Evolutionary conservation across 92 coral and sea anemone species (phyloP), one percentile per base, ranked within the genome.

Genomic region (Muricea muricata): DNA sequence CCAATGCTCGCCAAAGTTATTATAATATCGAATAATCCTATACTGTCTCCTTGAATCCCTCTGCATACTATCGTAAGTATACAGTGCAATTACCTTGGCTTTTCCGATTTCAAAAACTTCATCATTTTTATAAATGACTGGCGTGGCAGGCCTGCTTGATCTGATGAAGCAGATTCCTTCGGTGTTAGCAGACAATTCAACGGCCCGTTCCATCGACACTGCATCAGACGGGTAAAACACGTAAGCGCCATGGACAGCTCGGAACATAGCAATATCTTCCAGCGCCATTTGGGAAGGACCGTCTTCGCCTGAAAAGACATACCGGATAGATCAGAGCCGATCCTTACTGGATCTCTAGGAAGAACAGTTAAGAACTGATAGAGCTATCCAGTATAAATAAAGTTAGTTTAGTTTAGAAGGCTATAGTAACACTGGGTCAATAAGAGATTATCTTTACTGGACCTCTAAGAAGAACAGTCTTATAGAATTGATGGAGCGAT

Each of bases 231-330:
- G 99, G 81, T 96, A 96, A 75, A 96, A 96, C 75, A 96, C 99
- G 23, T 91, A 92, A 66, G 97, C 88, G 83, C 91, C 87, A 73
- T 97, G 98, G 26, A 96, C 73, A 7, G 97, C 82, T 56, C 99
- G 97, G 91, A 96, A 96, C 99, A 96, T 93, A 14, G 94, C 94
- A 23, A 96, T 25, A 86, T 96, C 99, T 63, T 96, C 99, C 17
- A 96, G 84, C 18, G 94, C 99, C 99, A 96, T 96, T 90, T 96
- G 99, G 10, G 99, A 96, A 1, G 99, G 98, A 17, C 99, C 99
- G 41, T 96, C 99, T 84, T 90, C 98, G 58, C 99, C 99, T 96
- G 79, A 42, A 65, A 74, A 52, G 20, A 56, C 21, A 32, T 6
- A n/a, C n/a, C n/a, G n/a, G n/a, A n/a, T n/a, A n/a, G n/a, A n/a